Percentiles rank a stretch among this genome's conserved stretches.
phyloP scores from a whole-genome alignment of 2,797 vertebrate species.

The Enoplosus armatus region DNA sequence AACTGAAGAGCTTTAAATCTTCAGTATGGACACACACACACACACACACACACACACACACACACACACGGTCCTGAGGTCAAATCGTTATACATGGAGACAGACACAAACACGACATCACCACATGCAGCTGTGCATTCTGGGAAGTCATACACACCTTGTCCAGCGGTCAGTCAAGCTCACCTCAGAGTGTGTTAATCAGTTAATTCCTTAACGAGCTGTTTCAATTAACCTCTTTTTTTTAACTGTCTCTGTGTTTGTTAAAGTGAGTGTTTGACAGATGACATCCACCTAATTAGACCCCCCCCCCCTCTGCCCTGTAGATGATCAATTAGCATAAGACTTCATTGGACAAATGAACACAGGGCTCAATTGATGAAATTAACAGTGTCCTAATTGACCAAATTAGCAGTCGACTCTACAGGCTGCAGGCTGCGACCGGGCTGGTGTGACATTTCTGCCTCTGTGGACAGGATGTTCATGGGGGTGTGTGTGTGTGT shows the following conservation, averaged over 20 bases:
- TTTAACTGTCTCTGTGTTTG: background rate
- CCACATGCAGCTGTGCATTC: background rate
- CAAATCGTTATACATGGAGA: background rate
- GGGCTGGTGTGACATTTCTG: background rate
- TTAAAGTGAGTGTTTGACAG: background rate
- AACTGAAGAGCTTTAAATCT: constrained; percentile 3
- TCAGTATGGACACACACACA: background rate
- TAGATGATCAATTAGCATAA: constrained; percentile 25
- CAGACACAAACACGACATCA: background rate
- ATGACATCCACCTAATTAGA: constrained; percentile 21
- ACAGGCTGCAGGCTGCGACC: constrained; percentile 13
- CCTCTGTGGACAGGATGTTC: background rate
- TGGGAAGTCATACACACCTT: background rate
- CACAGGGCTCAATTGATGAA: constrained; percentile 37
- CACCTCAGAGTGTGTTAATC: constrained; percentile 12
- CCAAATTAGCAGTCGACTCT: constrained; percentile 9
- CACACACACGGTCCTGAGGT: background rate
- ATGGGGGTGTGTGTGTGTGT: constrained; percentile 7
- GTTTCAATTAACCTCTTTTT: constrained; percentile 35
- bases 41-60: background rate
- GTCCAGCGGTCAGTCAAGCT: constrained; percentile 21
- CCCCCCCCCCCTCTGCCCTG: background rate
- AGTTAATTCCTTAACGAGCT: constrained; percentile 35
- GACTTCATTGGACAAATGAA: constrained; percentile 47
- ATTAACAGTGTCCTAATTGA: constrained; percentile 38